phyloP scores from a whole-genome alignment of 2,888 invertebrate species.

The Dendrolimus pini region DNA sequence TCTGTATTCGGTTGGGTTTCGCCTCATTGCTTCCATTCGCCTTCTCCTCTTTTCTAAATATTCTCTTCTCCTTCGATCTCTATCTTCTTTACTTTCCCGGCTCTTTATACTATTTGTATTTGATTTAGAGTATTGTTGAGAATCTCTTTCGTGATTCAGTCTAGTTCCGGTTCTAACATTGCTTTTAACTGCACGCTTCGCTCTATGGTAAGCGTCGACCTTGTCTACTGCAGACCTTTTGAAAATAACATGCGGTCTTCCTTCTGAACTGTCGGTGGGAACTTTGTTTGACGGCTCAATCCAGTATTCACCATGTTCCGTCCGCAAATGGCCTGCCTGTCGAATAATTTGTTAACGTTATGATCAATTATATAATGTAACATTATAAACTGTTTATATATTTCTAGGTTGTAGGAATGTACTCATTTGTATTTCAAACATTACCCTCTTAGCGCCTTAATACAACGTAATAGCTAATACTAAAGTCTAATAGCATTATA shows the following conservation, averaged over 20 bases:
- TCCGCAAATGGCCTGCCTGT: conserved; percentile 82
- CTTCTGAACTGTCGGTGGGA: conserved; percentile 38
- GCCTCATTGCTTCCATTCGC: conserved; percentile 51
- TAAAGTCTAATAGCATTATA: neutral
- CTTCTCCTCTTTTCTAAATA: conserved; percentile 52
- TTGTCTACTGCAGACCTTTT: conserved; percentile 80
- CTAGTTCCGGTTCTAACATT: conserved; percentile 45
- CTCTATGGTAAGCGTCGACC: conserved; percentile 53
- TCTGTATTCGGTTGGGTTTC: conserved; percentile 57
- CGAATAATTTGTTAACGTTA: conserved; percentile 14
- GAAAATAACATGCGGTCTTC: conserved; percentile 81
- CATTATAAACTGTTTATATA: neutral
- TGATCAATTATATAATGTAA: neutral
- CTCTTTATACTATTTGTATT: conserved; percentile 64
- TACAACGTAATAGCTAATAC: neutral
- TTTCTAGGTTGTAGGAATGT: neutral
- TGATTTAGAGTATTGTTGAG: conserved; percentile 49
- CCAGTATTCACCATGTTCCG: conserved; percentile 81
- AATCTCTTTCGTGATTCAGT: conserved; percentile 63
- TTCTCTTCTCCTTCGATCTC: conserved; percentile 54
- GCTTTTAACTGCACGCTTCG: conserved; percentile 42
- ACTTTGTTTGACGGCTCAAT: conserved; percentile 82
- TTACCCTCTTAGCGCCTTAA: neutral
- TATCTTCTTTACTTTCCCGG: conserved; percentile 79
- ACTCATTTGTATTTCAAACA: neutral